phyloP scores from a whole-genome alignment of 1,140 invertebrate species.

The Parasteatoda tepidariorum region DNA sequence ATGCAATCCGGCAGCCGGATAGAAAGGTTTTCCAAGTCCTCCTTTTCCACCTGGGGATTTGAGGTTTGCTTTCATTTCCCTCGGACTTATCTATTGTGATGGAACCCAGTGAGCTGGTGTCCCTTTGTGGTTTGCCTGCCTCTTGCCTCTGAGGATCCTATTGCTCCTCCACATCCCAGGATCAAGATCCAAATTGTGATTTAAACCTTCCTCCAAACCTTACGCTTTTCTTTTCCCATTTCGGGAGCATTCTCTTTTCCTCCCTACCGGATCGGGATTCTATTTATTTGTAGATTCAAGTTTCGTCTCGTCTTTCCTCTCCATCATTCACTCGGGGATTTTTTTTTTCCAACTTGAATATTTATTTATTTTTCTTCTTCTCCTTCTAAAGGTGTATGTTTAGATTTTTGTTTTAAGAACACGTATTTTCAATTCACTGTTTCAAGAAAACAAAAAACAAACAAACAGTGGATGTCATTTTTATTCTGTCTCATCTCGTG shows the following conservation, averaged over 20 bases:
- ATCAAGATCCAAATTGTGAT: constrained; percentile 58
- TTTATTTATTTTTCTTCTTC: no score
- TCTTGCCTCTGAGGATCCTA: constrained; percentile 39
- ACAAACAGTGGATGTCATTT: no score
- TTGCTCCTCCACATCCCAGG: constrained; percentile 35
- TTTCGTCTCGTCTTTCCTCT: background rate
- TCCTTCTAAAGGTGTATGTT: background rate
- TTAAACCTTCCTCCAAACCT: constrained; percentile 33
- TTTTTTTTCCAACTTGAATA: constrained; percentile 43
- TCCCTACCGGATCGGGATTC: constrained; percentile 18
- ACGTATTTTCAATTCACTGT: constrained; percentile 51
- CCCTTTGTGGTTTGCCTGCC: constrained; percentile 57
- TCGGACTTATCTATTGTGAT: constrained; percentile 47
- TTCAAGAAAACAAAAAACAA: background rate
- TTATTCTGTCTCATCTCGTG: no score
- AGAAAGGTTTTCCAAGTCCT: constrained; percentile 59
- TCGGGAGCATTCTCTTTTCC: background rate
- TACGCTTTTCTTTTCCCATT: background rate
- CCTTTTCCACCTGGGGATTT: constrained; percentile 35
- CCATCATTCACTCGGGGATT: background rate
- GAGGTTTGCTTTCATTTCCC: constrained; percentile 59
- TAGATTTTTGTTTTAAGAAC: constrained; percentile 18
- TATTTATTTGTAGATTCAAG: constrained; percentile 52
- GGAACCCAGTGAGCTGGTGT: constrained; percentile 49
- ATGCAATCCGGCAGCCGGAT: background rate